Evolutionary conservation across 2,888 invertebrate species (phyloP).

Genomic region (Nymphalis polychloros): DNA sequence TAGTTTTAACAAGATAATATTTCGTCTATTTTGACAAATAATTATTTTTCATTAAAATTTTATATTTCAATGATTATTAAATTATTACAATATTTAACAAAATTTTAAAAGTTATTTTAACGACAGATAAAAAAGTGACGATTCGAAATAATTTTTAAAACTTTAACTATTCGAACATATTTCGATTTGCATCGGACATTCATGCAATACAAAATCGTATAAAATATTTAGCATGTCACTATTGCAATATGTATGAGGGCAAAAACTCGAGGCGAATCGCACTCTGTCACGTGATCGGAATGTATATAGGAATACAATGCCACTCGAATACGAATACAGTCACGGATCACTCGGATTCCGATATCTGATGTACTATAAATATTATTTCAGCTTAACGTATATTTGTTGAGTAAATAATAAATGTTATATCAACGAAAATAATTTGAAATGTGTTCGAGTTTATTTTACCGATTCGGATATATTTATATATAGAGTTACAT

Average conservation of each 20-base stretch:
- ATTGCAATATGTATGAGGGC: conserved; percentile 32
- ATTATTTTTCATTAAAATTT: no score
- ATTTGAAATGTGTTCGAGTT: conserved; percentile 9
- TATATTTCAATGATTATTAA: no score
- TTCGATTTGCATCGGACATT: conserved; percentile 15
- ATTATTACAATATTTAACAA: no score
- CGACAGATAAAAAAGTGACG: neutral
- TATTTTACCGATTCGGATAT: neutral
- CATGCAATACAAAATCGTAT: conserved; percentile 23
- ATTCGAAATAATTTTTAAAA: conserved; percentile 2
- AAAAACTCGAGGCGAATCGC: conserved; percentile 28
- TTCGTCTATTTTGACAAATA: no score
- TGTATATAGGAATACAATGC: conserved; percentile 23
- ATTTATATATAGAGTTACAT: no score
- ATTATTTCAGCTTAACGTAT: conserved; percentile 9
- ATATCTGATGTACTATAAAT: conserved; percentile 16
- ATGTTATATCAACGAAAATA: conserved; percentile 10
- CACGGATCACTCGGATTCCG: conserved; percentile 27
- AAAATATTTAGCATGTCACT: conserved; percentile 29
- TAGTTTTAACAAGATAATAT: no score
- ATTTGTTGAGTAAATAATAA: conserved; percentile 18
- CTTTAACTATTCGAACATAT: conserved; percentile 3
- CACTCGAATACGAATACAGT: conserved; percentile 23
- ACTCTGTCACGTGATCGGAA: conserved; percentile 26
- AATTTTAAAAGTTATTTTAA: neutral